phyloP scores from a whole-genome alignment of 2,888 invertebrate species.

The Syrista parreyssii region DNA sequence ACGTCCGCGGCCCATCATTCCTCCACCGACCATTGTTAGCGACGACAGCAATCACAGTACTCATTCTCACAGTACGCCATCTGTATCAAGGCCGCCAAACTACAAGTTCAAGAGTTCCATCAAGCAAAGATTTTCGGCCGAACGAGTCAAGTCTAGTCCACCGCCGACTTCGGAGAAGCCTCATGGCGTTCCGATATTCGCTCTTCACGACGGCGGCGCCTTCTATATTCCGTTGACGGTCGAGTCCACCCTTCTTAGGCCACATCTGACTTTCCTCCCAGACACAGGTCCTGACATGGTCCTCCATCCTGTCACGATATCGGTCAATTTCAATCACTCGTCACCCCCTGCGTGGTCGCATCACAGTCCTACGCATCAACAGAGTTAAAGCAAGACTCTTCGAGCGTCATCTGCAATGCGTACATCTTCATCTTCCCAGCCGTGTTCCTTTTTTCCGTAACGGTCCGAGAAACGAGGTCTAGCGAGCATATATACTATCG shows the following conservation, averaged over 20 bases:
- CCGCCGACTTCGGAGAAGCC: conserved; percentile 45
- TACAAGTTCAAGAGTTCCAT: conserved; percentile 97
- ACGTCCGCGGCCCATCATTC: conserved; percentile 52
- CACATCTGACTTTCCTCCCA: conserved; percentile 69
- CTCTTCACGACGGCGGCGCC: conserved; percentile 86
- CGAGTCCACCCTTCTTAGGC: conserved; percentile 78
- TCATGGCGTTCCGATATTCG: conserved; percentile 86
- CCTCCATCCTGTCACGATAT: conserved; percentile 89
- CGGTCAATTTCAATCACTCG: conserved; percentile 78
- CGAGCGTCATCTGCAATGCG: neutral
- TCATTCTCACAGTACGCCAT: conserved; percentile 65
- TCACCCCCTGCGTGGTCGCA: conserved; percentile 52
- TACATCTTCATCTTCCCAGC: neutral
- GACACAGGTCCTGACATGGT: conserved; percentile 71
- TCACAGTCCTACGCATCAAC: conserved; percentile 55
- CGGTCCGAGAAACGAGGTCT: neutral
- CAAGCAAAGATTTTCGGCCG: conserved; percentile 83
- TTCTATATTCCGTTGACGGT: conserved; percentile 90
- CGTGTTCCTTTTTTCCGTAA: neutral
- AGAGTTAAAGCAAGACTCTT: conserved; percentile 32
- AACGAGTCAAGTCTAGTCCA: conserved; percentile 65
- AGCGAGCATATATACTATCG: too few species aligned
- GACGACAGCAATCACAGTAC: conserved; percentile 63
- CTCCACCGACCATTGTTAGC: conserved; percentile 64
- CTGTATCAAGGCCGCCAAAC: conserved; percentile 63